phyloP scores from a whole-genome alignment of 2,113 vertebrate species.

The Saguinus midas region DNA sequence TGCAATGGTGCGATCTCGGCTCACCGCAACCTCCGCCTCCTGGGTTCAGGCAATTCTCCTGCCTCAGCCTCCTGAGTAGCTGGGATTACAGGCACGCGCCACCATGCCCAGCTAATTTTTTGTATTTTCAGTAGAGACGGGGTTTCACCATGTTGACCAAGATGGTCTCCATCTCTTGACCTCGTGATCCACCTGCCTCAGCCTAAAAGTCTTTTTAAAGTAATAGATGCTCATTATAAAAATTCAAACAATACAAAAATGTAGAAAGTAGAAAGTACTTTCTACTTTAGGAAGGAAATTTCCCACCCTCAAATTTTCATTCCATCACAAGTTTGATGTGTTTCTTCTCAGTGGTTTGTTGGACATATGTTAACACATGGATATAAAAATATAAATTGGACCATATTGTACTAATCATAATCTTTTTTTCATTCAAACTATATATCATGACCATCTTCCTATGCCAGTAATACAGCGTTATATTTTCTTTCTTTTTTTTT shows the following conservation, averaged over 20 bases:
- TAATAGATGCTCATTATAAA: slow-evolving; percentile 18
- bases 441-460: neutral
- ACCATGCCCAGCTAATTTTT: too few relatives aligned
- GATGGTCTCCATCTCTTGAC: too few relatives aligned
- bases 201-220: neutral
- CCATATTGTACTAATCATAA: neutral
- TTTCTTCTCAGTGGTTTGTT: neutral
- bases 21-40: too few relatives aligned
- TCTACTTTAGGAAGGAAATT: neutral
- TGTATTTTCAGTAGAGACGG: too few relatives aligned
- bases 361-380: neutral
- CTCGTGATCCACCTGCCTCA: too few relatives aligned
- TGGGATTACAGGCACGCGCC: too few relatives aligned
- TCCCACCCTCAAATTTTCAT: neutral
- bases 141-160: too few relatives aligned
- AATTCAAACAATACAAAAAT: neutral
- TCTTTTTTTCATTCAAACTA: neutral
- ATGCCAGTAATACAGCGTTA: neutral
- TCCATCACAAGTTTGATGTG: neutral
- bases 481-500: too few relatives aligned
- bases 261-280: neutral
- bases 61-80: too few relatives aligned
- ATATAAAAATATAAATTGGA: neutral
- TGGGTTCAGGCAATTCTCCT: too few relatives aligned
- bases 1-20: too few relatives aligned